Percentiles rank a stretch among this genome's conserved stretches.
These are phyloP conservation scores for Pluvianellus socialis DNA, from an alignment of 2,113 vertebrate species.

Conservation along the genomic window DNA sequence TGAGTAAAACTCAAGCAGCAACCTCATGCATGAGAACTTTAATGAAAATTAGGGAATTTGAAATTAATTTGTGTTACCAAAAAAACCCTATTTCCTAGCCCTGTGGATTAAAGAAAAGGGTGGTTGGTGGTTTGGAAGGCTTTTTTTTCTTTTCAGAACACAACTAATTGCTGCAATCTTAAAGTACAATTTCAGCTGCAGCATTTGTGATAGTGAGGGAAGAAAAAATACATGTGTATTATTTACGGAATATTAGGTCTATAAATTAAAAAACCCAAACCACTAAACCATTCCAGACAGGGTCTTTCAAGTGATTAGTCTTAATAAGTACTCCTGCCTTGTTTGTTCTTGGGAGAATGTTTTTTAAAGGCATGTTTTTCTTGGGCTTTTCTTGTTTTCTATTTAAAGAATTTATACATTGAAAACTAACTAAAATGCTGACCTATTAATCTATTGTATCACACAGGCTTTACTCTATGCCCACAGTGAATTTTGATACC, in stretches of 20 bases:
- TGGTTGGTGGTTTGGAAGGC: accelerated
- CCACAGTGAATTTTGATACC: neutral
- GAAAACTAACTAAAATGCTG: neutral
- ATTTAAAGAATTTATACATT: neutral
- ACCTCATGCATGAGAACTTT: neutral
- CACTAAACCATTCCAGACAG: neutral
- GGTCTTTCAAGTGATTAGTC: neutral
- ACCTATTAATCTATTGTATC: neutral
- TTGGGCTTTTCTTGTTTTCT: neutral
- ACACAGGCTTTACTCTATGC: neutral
- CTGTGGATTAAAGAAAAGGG: neutral
- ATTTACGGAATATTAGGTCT: neutral
- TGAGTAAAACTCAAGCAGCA: neutral
- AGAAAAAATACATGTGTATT: neutral
- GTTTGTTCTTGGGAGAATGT: neutral
- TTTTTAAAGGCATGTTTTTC: neutral
- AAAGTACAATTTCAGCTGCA: neutral
- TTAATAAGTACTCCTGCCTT: neutral
- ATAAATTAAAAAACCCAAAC: neutral
- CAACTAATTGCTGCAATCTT: neutral
- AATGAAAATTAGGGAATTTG: neutral
- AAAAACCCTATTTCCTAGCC: neutral
- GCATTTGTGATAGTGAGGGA: neutral
- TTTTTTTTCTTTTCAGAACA: neutral
- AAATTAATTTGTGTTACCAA: neutral